Percentiles rank a stretch among this genome's conserved stretches.
Conservation (phyloP, 2,888 invertebrate species). For the Acronicta aceris region DNA sequence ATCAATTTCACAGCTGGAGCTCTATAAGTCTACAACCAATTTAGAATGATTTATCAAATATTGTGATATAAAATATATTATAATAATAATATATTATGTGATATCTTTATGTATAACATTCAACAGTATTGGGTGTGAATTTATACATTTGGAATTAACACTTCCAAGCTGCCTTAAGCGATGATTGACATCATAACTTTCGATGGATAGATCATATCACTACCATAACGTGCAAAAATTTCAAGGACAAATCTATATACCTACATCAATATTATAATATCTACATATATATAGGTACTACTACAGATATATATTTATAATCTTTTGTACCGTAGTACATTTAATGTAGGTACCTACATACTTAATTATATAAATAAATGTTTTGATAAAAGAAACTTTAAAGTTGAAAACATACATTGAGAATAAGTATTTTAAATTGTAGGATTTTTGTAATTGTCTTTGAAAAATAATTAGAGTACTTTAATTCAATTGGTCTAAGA, state of each 20-base stretch:
- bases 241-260: too few relatives aligned
- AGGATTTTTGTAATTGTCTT: background rate
- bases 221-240: too few relatives aligned
- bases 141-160: slow-evolving; percentile 27
- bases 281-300: too few relatives aligned
- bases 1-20: slow-evolving; percentile 46
- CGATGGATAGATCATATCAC: too few relatives aligned
- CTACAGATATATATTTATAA: too few relatives aligned
- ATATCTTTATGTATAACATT: slow-evolving; percentile 41
- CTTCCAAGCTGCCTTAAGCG: slow-evolving; percentile 1
- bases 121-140: slow-evolving; percentile 46
- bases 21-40: slow-evolving; percentile 14
- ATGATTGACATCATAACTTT: background rate
- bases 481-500: slow-evolving; percentile 50
- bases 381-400: too few relatives aligned
- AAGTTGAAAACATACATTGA: too few relatives aligned
- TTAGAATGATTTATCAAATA: slow-evolving; percentile 34
- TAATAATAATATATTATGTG: slow-evolving; percentile 43
- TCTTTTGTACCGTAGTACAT: too few relatives aligned
- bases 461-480: slow-evolving; percentile 18
- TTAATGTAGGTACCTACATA: too few relatives aligned
- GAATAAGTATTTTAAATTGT: too few relatives aligned
- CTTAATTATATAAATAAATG: too few relatives aligned
- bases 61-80: slow-evolving; percentile 33
- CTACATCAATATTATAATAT: too few relatives aligned